Evolutionary conservation across 2,113 vertebrate species (phyloP), one percentile per base, ranked within the genome.

Genomic region (Kryptolebias marmoratus): DNA sequence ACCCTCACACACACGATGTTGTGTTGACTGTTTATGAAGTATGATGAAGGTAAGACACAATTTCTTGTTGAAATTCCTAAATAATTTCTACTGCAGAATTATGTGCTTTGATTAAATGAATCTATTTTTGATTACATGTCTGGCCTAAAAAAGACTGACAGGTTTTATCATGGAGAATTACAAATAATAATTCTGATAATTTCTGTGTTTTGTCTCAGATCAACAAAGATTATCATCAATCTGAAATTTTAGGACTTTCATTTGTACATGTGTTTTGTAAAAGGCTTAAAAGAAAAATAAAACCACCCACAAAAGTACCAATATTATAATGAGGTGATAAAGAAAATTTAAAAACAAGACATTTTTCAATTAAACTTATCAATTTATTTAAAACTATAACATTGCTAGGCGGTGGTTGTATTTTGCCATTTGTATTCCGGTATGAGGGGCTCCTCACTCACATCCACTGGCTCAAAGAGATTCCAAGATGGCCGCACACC

Each of bases 401-500:
- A 1, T 10, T 42, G n/a, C 12, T 11, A n/a, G 10, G 44, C 5
- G 44, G 44, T 15, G 28, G 56, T 78, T 64, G 53, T 53, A 71
- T 31, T 77, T 55, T 66, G 52, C 55, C 8, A 12, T 73, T 39
- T 22, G 16, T n/a, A 61, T 48, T 48, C 52, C 64, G 61, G 59
- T 57, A 22, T 22, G 22, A 22, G 22, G 22, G 73, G 75, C 64
- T 60, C 49, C 53, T 28, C 30, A 55, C 80, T 82, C 68, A 75
- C 69, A 80, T 82, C 79, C 82, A 69, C 68, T 8, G 58, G 61
- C 75, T 81, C 79, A 65, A 62, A 79, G 70, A 71, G 80, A 81
- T 81, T 85, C 82, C 87, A 91, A 91, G 88, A 91, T 90, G 90
- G 90, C 89, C 22, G 71, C 48, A 47, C 88, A 91, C 87, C 90